phyloP scores from a whole-genome alignment of 2,113 vertebrate species.

The Salvelinus sp. region DNA sequence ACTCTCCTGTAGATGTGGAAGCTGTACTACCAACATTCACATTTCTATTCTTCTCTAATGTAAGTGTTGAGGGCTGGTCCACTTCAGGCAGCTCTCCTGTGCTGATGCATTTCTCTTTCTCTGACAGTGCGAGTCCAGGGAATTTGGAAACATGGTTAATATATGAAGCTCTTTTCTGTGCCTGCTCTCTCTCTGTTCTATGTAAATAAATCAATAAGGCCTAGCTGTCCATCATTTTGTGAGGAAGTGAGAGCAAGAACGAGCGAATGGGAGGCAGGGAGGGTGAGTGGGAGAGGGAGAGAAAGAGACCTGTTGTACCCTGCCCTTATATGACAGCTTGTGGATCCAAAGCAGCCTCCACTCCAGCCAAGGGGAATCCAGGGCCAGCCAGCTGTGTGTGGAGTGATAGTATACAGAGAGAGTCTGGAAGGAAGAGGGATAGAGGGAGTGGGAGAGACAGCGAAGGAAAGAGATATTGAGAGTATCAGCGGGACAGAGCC shows the following conservation, averaged over 20 bases:
- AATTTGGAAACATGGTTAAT: conserved; percentile 42
- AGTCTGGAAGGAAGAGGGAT: background rate
- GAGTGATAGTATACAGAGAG: background rate
- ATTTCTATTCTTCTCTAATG: conserved; percentile 31
- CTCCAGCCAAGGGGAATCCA: background rate
- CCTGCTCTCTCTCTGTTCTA: conserved; percentile 36
- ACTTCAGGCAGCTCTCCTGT: background rate
- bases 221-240: conserved; percentile 32
- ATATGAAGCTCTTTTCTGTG: conserved; percentile 29
- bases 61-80: background rate
- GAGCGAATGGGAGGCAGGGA: background rate
- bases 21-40: background rate
- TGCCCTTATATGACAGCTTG: background rate
- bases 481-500: conserved; percentile 18
- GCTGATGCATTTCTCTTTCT: conserved; percentile 10
- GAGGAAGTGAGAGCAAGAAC: background rate
- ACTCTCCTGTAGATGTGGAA: background rate
- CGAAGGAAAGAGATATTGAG: conserved; percentile 12
- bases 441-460: background rate
- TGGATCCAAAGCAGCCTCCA: conserved; percentile 1
- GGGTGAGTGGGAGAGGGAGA: background rate
- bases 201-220: conserved; percentile 54
- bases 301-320: background rate
- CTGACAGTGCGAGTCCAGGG: conserved; percentile 28
- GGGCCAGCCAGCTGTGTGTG: background rate